Evolutionary conservation across 2,888 invertebrate species (phyloP), one percentile per base, ranked within the genome.

Genomic region (Pilophorus perplexus): DNA sequence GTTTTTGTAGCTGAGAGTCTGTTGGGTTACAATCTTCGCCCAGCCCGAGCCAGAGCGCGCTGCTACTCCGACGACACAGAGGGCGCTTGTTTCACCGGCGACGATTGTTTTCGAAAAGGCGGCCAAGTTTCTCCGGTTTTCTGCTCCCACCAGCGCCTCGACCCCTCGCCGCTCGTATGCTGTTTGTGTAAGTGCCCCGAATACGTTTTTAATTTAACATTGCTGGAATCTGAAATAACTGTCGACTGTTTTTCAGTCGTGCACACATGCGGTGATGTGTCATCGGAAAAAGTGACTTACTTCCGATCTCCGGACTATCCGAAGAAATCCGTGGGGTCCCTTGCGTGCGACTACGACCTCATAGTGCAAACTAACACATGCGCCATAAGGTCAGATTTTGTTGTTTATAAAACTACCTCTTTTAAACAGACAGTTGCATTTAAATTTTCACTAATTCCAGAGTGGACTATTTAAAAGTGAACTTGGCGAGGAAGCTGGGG

Each of bases 321-420:
- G 3, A 69, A 67, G 0, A 72, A 71, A 38, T 70, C 74, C 3
- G 71, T 72, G 40, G 75, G 75, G 4, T 74, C 75, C 25, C 62
- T 75, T 18, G 75, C 76, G 18, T 76, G 76, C 68, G 75, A 75
- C 66, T 75, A 73, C 68, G 73, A 75, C 55, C 54, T 76, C 10
- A 69, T 72, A 6, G 72, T 76, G 5, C 73, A 72, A 20, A 71
- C 73, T 27, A 73, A 72, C 44, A 73, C 73, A 3, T 76, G 76
- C 66, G 75, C 75, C 23, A 71, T 76, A 22, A 74, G 74, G 76
- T 75, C 71, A 18, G 20, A n/a, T 37, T 33, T 38, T 33, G 10
- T 27, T 33, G 12, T 33, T 33, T 12, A 33, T 33, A 33, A 37
- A 10, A n/a, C n/a, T 5, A 44, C 5, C 44, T n/a, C 44, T 10